These are phyloP conservation scores for Camelus dromedarius DNA, from an alignment of 2,113 vertebrate genomes.

Conservation along the genomic window DNA sequence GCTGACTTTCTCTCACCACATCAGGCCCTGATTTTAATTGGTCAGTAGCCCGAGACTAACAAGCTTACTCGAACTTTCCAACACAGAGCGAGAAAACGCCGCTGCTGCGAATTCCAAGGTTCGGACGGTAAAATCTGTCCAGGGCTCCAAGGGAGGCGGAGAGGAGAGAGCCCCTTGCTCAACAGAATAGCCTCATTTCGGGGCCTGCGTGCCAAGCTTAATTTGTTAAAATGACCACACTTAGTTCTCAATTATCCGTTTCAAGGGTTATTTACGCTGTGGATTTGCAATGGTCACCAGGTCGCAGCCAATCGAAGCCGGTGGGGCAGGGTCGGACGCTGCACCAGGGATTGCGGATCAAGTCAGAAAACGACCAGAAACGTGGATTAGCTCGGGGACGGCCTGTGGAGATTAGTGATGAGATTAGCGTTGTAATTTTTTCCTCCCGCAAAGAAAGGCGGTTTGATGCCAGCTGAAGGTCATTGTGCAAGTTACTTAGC, in stretches of 20 bases:
- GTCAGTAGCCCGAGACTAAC: constrained; percentile 75
- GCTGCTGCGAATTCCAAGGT: constrained; percentile 68
- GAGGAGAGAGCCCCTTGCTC: constrained; percentile 49
- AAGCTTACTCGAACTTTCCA: constrained; percentile 80
- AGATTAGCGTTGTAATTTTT: neutral
- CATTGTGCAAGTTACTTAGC: neutral
- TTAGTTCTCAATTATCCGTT: constrained; percentile 71
- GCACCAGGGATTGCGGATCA: neutral
- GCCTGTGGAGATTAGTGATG: neutral
- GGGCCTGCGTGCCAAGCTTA: constrained; percentile 62
- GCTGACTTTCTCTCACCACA: constrained; percentile 64
- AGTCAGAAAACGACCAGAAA: constrained; percentile 29
- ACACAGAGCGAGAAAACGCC: constrained; percentile 45
- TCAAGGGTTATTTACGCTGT: constrained; percentile 70
- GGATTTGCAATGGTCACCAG: constrained; percentile 55
- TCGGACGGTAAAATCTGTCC: constrained; percentile 68
- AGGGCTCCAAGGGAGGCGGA: constrained; percentile 53
- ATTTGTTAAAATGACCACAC: constrained; percentile 76
- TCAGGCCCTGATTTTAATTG: constrained; percentile 76
- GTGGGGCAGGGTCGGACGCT: neutral
- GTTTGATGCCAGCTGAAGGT: neutral
- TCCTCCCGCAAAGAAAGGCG: neutral
- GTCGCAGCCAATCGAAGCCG: constrained; percentile 54
- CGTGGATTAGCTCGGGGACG: neutral
- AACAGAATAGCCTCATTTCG: constrained; percentile 73